Evolutionary conservation across 2,797 vertebrate genomes (phyloP).

Genomic region (Selene dorsalis): DNA sequence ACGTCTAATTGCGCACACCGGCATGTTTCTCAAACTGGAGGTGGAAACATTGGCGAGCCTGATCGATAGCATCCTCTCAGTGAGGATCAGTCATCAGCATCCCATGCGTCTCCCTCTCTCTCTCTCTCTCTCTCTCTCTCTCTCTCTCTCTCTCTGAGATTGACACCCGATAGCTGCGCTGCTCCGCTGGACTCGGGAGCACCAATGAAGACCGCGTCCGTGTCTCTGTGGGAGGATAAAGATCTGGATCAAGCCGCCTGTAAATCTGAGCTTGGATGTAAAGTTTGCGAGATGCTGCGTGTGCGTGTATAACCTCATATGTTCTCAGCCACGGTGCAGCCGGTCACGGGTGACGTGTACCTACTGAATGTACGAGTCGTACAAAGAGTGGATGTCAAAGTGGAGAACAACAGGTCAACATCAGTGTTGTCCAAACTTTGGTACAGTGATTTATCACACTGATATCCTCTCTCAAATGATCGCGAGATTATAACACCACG

Average conservation of each 20-base stretch:
- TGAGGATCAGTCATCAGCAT: constrained; percentile 78
- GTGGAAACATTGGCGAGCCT: constrained; percentile 49
- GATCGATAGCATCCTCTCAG: constrained; percentile 79
- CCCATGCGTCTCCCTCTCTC: constrained; percentile 39
- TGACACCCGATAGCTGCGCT: constrained; percentile 71
- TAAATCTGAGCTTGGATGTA: constrained; percentile 2
- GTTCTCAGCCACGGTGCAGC: background rate
- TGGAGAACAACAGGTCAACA: background rate
- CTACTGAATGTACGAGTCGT: background rate
- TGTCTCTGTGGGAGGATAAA: constrained; percentile 65
- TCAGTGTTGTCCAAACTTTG: background rate
- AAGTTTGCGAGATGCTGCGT: background rate
- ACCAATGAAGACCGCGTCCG: constrained; percentile 71
- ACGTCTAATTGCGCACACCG: constrained; percentile 49
- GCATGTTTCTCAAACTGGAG: constrained; percentile 67
- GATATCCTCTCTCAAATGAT: no score
- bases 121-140: constrained; percentile 19
- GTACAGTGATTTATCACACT: background rate
- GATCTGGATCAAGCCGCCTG: constrained; percentile 43
- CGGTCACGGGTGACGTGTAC: background rate
- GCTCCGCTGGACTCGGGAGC: constrained; percentile 42
- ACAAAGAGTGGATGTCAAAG: background rate
- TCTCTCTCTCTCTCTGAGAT: constrained; percentile 50
- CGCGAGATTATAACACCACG: background rate
- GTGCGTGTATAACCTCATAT: background rate